Base-by-base conservation (phyloP, 2,797 vertebrate species). In the Xyrichtys novacula region DNA sequence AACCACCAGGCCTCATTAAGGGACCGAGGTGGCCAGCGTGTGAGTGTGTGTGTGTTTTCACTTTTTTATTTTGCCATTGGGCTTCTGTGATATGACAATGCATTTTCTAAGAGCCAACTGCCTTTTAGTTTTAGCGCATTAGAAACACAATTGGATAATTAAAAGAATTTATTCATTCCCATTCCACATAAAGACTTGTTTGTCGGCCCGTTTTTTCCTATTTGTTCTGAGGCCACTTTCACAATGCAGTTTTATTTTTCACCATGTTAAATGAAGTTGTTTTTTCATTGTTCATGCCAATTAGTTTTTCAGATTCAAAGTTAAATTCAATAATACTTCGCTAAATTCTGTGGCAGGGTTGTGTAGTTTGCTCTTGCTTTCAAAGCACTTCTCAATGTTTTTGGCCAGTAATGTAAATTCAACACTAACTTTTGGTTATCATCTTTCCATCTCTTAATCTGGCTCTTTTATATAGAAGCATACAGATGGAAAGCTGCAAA, bases 1-100 rank as follows among this genome's bases (percentile, higher is more conserved):
- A 88, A 86, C 83, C 82, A 75, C 61, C 50, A 36, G 83, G 65
- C 65, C 76, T 90, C 76, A 89, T 89, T 89, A 90, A 71, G 61
- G 36, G 4, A 52, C 61, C 49, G 58, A 62, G 65, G 46, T 60
- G 50, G 36, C 40, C 20, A 14, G 50, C 36, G 53, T 38, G 38
- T 56, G 17, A 66, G 42, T 34, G 17, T 65, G 36, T 50, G 6
- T 26, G 14, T 46, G 39, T 77, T 59, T 65, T 53, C 16, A 17
- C 38, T 65, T 65, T n/a, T 80, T 53, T 52, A 55, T 81, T 81
- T 72, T 32, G 42, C 50, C 23, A 8, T 11, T 34, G 61, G 54
- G 49, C 71, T 65, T 67, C 16, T 42, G 31, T 53, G 50, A 61
- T 50, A 52, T 65, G 63, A 63, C 72, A 31, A 42, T 20, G 42